These are phyloP conservation scores for Pseudocheirus occidentalis DNA, from an alignment of 2,797 vertebrate genomes.

Conservation along the genomic window DNA sequence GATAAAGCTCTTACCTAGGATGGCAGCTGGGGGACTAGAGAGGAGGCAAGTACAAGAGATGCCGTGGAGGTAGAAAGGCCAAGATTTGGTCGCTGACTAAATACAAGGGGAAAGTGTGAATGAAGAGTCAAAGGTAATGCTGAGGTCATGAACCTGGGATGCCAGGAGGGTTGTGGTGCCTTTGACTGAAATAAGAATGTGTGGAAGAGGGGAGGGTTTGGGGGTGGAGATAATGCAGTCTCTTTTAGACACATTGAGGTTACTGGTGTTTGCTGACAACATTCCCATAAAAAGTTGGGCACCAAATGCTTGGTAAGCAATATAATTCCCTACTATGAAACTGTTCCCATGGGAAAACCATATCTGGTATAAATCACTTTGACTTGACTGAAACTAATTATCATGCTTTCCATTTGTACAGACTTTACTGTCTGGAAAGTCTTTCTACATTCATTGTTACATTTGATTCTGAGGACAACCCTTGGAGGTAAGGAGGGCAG, in stretches of 20 bases:
- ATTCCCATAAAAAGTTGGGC: conserved; percentile 30
- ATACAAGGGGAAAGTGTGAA: background rate
- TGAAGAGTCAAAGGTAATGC: background rate
- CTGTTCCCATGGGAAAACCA: conserved; percentile 19
- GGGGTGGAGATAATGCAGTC: background rate
- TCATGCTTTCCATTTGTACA: background rate
- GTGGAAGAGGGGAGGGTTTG: background rate
- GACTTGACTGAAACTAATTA: background rate
- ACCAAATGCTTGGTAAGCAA: conserved; percentile 48
- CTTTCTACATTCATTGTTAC: background rate
- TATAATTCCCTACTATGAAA: background rate
- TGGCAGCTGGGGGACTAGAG: background rate
- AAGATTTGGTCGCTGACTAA: background rate
- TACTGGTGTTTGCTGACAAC: background rate
- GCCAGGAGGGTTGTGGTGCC: background rate
- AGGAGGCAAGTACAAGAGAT: background rate
- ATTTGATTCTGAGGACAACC: background rate
- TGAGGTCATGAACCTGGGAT: background rate
- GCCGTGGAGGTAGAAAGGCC: background rate
- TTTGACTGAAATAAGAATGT: background rate
- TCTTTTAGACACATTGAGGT: background rate
- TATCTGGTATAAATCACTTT: conserved; percentile 11
- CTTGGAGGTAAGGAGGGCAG: background rate
- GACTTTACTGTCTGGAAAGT: background rate
- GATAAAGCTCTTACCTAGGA: background rate